Base-by-base conservation (phyloP, 2,113 vertebrate genomes). In the Misgurnus anguillicaudatus region DNA sequence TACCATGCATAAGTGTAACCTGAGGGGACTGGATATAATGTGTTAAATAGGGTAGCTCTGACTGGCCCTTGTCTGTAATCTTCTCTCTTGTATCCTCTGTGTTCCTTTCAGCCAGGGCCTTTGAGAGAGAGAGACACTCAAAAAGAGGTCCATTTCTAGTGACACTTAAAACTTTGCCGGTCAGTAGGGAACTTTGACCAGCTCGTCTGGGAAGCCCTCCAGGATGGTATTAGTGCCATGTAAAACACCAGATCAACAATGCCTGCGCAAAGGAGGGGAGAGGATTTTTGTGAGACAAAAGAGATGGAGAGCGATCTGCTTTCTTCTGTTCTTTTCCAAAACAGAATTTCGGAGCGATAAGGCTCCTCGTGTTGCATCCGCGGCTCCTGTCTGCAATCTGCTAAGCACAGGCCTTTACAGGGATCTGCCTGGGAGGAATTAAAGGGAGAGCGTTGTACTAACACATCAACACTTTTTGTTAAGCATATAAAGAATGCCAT, bases 1-100 rank as follows among this genome's bases (percentile, higher is more conserved):
- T 47, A 89, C 85, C 83, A 84, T 87, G 81, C 89, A 88, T 89
- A 88, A 89, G 84, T 86, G 88, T 85, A 90, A 90, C 85, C 88
- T 74, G 88, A 91, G 88, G 77, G 80, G 84, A 61, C 79, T 53
- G 70, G 31, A 84, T 85, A 87, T 85, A 83, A 88, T 80, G 80
- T 77, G 83, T 81, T 90, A 90, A 89, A 89, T 89, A 91, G 86
- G 86, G 77, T 84, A 79, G 82, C 87, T 87, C 77, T 61, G 47
- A 82, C 84, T 82, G 75, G 64, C 76, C 51, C 69, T 79, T 81
- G 84, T 79, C 78, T 77, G 53, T 61, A 42, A 36, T 45, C 48
- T 68, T 64, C 60, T 38, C 72, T 61, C 69, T 84, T 72, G 71
- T 76, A 57, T 76, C 85, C 68, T 68, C 70, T 31, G 16, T 38